These are phyloP conservation scores for Ageneiosus marmoratus DNA, from an alignment of 2,113 vertebrate species.

Conservation along the genomic window DNA sequence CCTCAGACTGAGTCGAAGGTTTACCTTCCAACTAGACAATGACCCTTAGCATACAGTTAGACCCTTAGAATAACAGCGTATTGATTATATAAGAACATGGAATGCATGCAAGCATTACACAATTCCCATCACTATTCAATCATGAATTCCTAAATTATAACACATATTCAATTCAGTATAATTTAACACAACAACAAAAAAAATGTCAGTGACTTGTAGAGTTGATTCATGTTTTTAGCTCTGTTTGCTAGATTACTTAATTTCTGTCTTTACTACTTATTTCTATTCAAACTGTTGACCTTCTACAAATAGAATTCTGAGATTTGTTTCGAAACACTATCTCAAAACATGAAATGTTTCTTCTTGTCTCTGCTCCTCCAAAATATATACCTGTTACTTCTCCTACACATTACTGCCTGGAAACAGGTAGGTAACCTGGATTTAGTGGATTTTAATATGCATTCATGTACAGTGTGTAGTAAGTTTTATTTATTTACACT, in stretches of 20 bases:
- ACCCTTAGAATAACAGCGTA: too few relatives aligned
- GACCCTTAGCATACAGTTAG: too few relatives aligned
- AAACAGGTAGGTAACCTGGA: not conserved
- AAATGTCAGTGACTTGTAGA: not conserved
- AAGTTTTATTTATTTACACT: not conserved
- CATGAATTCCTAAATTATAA: not conserved
- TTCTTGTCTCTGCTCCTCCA: not conserved
- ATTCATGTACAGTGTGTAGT: not conserved
- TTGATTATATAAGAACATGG: too few relatives aligned
- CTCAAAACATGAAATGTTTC: not conserved
- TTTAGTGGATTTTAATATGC: not conserved
- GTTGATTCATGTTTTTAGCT: not conserved
- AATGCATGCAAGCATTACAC: too few relatives aligned
- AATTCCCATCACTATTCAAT: not conserved
- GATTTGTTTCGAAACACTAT: too few relatives aligned
- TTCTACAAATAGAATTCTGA: not conserved
- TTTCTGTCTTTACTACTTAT: not conserved
- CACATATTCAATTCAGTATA: too few relatives aligned
- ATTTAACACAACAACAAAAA: not conserved
- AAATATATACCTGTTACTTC: conserved; percentile 4
- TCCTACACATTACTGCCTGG: not conserved
- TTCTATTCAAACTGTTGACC: not conserved
- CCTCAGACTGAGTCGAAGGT: too few relatives aligned
- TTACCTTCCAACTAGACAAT: too few relatives aligned
- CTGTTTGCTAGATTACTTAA: not conserved